Evolutionary conservation across 92 coral and sea anemone genomes (phyloP).

Genomic region (Nematostella vectensis): DNA sequence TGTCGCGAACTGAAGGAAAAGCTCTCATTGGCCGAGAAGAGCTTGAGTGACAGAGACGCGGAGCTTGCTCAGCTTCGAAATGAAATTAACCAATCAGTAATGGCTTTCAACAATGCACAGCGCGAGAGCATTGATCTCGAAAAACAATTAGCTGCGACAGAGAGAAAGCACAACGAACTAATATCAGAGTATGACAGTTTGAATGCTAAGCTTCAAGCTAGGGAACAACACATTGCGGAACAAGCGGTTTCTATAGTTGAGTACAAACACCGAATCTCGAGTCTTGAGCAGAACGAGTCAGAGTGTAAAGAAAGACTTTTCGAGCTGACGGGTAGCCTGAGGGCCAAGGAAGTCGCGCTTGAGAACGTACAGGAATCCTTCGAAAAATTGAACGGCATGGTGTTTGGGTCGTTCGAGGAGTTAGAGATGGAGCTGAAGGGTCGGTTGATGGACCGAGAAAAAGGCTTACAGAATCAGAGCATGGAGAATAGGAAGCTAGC

Average conservation of each 20-base stretch:
- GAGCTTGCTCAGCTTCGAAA: constrained; percentile 48
- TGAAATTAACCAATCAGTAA: constrained; percentile 42
- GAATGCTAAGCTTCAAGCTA: constrained; percentile 33
- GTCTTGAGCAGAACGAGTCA: constrained; percentile 31
- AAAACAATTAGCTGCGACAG: constrained; percentile 44
- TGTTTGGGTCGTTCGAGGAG: constrained; percentile 91
- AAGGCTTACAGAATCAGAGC: constrained; percentile 75
- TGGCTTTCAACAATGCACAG: constrained; percentile 58
- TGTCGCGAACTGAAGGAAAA: constrained; percentile 45
- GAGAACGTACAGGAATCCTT: constrained; percentile 81
- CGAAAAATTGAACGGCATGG: constrained; percentile 90
- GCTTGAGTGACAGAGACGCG: constrained; percentile 51
- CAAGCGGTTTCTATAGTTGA: constrained; percentile 34
- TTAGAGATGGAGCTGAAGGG: constrained; percentile 69
- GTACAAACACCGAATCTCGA: constrained; percentile 27
- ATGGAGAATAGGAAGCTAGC: constrained; percentile 71
- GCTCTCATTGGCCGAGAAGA: constrained; percentile 47
- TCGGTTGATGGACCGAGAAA: constrained; percentile 70
- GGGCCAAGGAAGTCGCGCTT: constrained; percentile 74
- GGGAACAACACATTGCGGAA: constrained; percentile 32
- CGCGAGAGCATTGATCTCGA: constrained; percentile 50
- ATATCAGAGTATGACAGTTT: constrained; percentile 42
- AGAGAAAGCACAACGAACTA: constrained; percentile 39
- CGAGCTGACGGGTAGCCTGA: constrained; percentile 50
- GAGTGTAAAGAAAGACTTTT: constrained; percentile 46